Evolutionary conservation across 2,888 invertebrate genomes (phyloP), one percentile per base, ranked within the genome.

Genomic region (Polymixis flavicincta): DNA sequence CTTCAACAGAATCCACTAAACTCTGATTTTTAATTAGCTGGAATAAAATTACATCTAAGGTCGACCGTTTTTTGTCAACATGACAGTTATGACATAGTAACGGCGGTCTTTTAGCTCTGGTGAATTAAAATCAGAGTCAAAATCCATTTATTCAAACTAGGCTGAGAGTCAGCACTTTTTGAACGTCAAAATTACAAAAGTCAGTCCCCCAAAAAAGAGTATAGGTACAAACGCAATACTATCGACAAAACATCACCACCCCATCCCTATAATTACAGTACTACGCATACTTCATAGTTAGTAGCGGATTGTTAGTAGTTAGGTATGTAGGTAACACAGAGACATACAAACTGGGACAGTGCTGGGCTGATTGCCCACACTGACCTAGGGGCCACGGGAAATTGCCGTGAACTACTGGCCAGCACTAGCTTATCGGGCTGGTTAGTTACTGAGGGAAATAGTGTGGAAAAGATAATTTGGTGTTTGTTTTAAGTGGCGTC

Each of bases 321-420:
- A 60, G 11, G 25, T 74, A 77, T 57, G 61, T 86, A 71, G 88
- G 85, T 86, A 76, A 87, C 86, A 88, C 19, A 78, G 64, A 84
- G 77, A 80, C 82, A 84, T n/a, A 84, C 61, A 84, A 81, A 82
- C 75, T 50, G 55, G 60, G 59, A 63, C 1, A 14, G 48, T 11
- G 9, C 42, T 81, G 48, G 19, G 65, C 32, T 82, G 76, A 72
- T 73, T 80, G 22, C 72, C 72, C 2, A 14, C 14, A 48, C 84
- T 80, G 87, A 85, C 87, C 85, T 66, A 37, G 57, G 81, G 71
- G 81, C 61, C 76, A 64, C 17, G 55, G 61, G 42, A 85, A 82
- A 86, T 84, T 57, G 69, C 28, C 19, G 45, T 52, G 55, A 52
- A 57, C 61, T 50, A 69, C 32, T 68, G 2, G 22, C 60, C 17